phyloP scores from a whole-genome alignment of 2,113 vertebrate species.

The crab-eating macaque (Macaca fascicularis) region DNA sequence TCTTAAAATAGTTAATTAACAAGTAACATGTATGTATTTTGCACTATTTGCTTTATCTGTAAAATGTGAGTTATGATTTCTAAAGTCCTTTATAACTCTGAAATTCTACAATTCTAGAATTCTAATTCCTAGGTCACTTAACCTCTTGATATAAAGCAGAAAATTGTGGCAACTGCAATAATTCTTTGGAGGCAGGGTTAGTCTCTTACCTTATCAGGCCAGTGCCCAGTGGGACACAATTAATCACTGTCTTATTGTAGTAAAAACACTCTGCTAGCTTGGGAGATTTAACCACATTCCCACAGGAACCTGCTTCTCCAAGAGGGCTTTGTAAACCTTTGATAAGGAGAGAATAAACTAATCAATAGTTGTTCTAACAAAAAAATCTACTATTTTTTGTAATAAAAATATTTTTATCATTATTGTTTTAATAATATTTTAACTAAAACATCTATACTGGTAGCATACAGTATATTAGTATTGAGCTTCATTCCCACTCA shows the following conservation, averaged over 20 bases:
- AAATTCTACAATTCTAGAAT: neutral
- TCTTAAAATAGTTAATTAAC: neutral
- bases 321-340: neutral
- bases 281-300: neutral
- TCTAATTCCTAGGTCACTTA: neutral
- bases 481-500: neutral
- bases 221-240: neutral
- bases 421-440: conserved; percentile 17
- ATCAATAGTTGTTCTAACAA: neutral
- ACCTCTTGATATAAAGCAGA: neutral
- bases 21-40: neutral
- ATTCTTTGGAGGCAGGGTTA: neutral
- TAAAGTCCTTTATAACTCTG: neutral
- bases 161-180: neutral
- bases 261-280: neutral
- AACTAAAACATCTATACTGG: conserved; percentile 14
- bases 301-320: neutral
- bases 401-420: conserved; percentile 15
- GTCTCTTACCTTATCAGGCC: neutral
- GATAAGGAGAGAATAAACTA: neutral
- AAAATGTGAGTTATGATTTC: neutral
- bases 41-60: neutral
- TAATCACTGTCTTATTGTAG: neutral
- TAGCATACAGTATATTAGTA: neutral
- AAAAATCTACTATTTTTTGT: neutral